Conservation (phyloP, 2,113 vertebrate species). For the Clinocottus analis region DNA sequence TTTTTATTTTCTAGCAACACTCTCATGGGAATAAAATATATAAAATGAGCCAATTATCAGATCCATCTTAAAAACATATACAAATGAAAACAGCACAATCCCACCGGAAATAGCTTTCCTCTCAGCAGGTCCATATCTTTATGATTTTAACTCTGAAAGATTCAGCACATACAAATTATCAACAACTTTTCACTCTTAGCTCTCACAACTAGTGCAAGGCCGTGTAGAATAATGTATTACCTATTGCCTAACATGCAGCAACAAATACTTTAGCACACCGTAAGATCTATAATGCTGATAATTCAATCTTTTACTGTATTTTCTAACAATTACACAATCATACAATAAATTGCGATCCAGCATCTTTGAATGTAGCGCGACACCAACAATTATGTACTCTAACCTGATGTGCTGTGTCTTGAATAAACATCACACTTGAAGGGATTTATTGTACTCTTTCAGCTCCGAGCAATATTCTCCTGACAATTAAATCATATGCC, state of each 20-base stretch:
- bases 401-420: background rate
- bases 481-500: conserved; percentile 6
- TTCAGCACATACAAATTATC: background rate
- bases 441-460: background rate
- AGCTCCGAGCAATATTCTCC: background rate
- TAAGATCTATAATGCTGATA: background rate
- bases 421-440: conserved; percentile 17
- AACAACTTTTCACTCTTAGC: background rate
- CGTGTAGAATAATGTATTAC: background rate
- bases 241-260: background rate
- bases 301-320: background rate
- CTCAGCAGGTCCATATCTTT: background rate
- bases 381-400: background rate
- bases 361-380: conserved; percentile 6
- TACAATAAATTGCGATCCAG: conserved; percentile 13
- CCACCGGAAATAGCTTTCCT: background rate
- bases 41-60: background rate
- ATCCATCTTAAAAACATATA: background rate
- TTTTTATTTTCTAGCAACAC: conserved; percentile 19
- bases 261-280: background rate
- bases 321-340: background rate
- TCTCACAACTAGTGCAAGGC: conserved; percentile 13
- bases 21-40: background rate
- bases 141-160: background rate
- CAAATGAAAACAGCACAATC: background rate